Evolutionary conservation across 2,113 vertebrate species (phyloP).

Genomic region (Tamias sibiricus): DNA sequence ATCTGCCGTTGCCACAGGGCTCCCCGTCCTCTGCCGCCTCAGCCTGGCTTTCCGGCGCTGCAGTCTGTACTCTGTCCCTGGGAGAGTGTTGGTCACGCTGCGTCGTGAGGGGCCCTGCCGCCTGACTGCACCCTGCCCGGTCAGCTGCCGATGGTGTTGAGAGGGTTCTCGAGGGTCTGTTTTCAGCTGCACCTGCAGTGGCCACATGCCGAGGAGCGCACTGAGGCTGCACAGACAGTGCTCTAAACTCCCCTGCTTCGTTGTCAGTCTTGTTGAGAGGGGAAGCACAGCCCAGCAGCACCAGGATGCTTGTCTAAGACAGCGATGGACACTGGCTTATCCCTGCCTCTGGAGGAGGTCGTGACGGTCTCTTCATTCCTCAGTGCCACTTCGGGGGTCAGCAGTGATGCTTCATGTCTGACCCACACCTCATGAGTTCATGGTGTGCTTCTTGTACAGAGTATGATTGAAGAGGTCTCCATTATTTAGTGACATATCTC

Average conservation of each 20-base stretch:
- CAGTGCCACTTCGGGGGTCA: not conserved
- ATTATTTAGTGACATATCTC: not conserved
- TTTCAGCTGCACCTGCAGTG: slow-evolving; percentile 57
- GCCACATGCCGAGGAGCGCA: slow-evolving; percentile 57
- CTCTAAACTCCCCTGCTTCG: slow-evolving; percentile 49
- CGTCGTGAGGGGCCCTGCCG: slow-evolving; percentile 7
- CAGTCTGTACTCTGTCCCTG: slow-evolving; percentile 26
- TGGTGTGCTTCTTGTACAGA: not conserved
- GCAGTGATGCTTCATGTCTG: not conserved
- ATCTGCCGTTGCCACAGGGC: not conserved
- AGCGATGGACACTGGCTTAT: not conserved
- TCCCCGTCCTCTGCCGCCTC: not conserved
- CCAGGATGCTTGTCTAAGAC: slow-evolving; percentile 32
- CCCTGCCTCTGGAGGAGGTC: not conserved
- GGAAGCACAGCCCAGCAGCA: slow-evolving; percentile 44
- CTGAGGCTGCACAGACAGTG: slow-evolving; percentile 39
- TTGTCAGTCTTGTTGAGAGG: slow-evolving; percentile 66
- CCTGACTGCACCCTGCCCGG: slow-evolving; percentile 28
- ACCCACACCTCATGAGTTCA: not conserved
- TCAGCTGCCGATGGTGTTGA: slow-evolving; percentile 57
- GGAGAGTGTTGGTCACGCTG: not conserved
- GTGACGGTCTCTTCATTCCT: slow-evolving; percentile 46
- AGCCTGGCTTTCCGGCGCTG: not conserved
- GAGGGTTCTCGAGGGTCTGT: slow-evolving; percentile 63
- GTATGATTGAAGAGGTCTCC: slow-evolving; percentile 27